Conservation (phyloP, 2,797 vertebrate species). For the Crocidura indochinensis region DNA sequence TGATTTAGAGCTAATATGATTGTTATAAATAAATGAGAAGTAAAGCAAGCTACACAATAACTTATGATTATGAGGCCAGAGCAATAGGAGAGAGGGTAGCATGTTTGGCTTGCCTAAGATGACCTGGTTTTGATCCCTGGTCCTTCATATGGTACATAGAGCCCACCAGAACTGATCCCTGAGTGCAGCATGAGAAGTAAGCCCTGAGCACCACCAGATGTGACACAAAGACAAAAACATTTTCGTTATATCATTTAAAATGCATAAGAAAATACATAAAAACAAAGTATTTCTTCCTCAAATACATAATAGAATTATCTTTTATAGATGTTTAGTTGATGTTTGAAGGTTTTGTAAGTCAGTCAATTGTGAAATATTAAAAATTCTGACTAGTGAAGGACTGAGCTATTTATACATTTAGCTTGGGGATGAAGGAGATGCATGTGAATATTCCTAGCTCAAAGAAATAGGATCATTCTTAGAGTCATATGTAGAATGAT, state of each 20-base stretch:
- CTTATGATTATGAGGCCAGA: neutral
- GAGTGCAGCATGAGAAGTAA: no score
- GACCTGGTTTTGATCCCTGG: no score
- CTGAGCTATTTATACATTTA: conserved; percentile 86
- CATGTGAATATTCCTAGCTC: neutral
- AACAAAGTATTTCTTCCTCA: neutral
- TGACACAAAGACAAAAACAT: no score
- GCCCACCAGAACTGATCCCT: no score
- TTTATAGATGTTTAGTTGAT: conserved; percentile 63
- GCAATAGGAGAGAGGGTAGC: no score
- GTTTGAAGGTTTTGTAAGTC: conserved; percentile 84
- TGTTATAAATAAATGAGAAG: neutral
- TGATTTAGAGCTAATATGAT: conserved; percentile 42
- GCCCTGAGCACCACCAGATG: no score
- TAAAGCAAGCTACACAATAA: neutral
- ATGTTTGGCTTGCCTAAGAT: no score
- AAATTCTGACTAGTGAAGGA: conserved; percentile 89
- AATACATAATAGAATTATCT: fast-evolving
- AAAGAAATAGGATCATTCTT: conserved; percentile 11
- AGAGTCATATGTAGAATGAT: neutral
- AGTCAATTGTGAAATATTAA: conserved; percentile 90
- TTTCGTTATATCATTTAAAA: no score
- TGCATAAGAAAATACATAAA: neutral
- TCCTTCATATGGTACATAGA: no score
- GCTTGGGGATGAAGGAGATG: conserved; percentile 17